Evolutionary conservation across 2,797 vertebrate genomes (phyloP), one percentile per base, ranked within the genome.

Genomic region (Semaprochilodus insignis): DNA sequence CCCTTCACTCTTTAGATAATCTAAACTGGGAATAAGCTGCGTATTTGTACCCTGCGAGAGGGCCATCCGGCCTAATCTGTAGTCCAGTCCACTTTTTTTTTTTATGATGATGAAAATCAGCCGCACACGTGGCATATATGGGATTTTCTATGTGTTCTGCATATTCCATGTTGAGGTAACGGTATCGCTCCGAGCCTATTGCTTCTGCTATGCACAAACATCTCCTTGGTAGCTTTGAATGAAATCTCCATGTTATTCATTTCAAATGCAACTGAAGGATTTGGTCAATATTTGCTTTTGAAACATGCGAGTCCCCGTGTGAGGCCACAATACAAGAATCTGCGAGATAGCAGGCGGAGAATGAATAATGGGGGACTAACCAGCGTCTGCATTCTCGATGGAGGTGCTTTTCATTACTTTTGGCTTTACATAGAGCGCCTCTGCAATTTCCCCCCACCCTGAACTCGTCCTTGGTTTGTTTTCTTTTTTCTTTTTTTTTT

Each of bases 371-470:
- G 74, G 78, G 40, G 81, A 88, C 83, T 80, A 73, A 85, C 77
- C 83, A 78, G 75, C 40, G 70, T 36, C 67, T 71, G 65, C 84
- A 82, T 83, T 86, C 82, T 83, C 77, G 76, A 82, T 85, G 79
- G 80, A 78, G 75, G 54, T 85, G 81, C 55, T 83, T 85, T 86
- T 86, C 81, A 85, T 88, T 85, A 85, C 72, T 86, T 88, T 92
- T 89, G 80, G 80, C 84, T 84, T 84, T 85, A 86, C 85, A 73
- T 80, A 74, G 74, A 78, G 76, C 55, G 51, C 69, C 77, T 84
- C 31, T 80, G 48, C 91, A 86, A 90, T 93, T 91, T 91, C 87
- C 89, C 89, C 87, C 92, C 86, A 91, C 90, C 88, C 91, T 89
- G 83, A 82, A 90, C 84, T 91, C 90, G 13, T 85, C 82, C 81